Percentiles rank a stretch among this genome's conserved stretches.
These are phyloP conservation scores for Prochilodus magdalenae DNA, from an alignment of 2,113 vertebrate genomes.

Conservation along the genomic window DNA sequence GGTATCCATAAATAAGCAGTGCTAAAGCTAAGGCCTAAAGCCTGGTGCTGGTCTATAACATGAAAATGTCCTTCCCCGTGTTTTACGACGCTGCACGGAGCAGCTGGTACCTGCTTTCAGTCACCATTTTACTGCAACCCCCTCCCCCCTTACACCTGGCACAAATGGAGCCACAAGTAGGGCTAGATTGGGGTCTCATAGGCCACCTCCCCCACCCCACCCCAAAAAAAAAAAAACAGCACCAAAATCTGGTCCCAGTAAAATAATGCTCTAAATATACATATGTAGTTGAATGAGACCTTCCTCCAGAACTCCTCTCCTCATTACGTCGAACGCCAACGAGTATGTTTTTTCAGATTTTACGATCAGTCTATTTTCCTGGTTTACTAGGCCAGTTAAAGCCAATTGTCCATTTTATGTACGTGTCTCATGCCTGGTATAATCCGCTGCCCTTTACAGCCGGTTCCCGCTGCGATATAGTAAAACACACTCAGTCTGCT, in stretches of 20 bases:
- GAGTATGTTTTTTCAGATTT: not conserved
- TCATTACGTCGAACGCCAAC: not conserved
- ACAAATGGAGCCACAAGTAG: no score
- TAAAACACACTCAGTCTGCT: not conserved
- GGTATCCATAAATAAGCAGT: no score
- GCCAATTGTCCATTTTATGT: slow-evolving; percentile 1
- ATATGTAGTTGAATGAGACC: not conserved
- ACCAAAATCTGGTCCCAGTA: not conserved
- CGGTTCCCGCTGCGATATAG: not conserved
- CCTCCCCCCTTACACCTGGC: no score
- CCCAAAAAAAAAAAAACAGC: no score
- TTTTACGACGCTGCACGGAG: no score
- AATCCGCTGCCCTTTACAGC: not conserved
- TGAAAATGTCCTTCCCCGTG: no score
- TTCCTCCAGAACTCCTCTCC: not conserved
- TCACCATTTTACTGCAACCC: no score
- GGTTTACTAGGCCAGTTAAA: slow-evolving; percentile 1
- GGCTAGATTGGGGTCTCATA: no score
- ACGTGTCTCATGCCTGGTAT: not conserved
- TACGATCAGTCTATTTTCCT: not conserved
- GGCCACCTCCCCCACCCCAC: no score
- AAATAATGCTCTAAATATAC: not conserved
- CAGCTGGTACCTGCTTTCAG: no score
- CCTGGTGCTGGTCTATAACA: no score
- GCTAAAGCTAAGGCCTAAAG: no score